Percentiles rank a stretch among this genome's conserved stretches.
Conservation (phyloP, 1,140 invertebrate species). For the Ridgeia piscesae region DNA sequence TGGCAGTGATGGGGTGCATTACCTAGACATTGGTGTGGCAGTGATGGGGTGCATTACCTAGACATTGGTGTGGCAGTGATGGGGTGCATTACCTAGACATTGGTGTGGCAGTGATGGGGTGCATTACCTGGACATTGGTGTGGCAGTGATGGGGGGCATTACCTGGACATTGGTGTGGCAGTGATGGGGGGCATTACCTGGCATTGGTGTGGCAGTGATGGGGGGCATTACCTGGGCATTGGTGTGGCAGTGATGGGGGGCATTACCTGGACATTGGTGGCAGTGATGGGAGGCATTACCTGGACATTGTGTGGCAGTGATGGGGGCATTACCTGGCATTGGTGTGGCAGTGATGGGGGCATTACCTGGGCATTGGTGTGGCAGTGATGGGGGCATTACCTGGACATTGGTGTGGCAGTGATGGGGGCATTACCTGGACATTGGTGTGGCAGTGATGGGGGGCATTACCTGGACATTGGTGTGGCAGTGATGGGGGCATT, state of each 20-base stretch:
- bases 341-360: neutral
- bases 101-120: neutral
- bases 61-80: too few relatives aligned
- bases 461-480: too few relatives aligned
- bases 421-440: slow-evolving; percentile 9
- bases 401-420: too few relatives aligned
- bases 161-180: slow-evolving; percentile 10
- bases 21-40: slow-evolving; percentile 9
- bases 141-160: neutral
- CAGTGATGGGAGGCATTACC: neutral
- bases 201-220: too few relatives aligned
- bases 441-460: neutral
- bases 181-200: neutral
- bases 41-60: too few relatives aligned
- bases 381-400: neutral
- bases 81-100: neutral
- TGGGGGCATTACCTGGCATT: too few relatives aligned
- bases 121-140: too few relatives aligned
- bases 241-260: neutral
- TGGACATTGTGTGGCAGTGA: neutral
- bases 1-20: neutral
- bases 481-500: neutral
- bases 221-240: slow-evolving; percentile 10
- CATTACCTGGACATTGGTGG: too few relatives aligned
- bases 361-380: slow-evolving; percentile 9